Evolutionary conservation across 2,888 invertebrate genomes (phyloP).

Genomic region (Podotricha telesiphe): DNA sequence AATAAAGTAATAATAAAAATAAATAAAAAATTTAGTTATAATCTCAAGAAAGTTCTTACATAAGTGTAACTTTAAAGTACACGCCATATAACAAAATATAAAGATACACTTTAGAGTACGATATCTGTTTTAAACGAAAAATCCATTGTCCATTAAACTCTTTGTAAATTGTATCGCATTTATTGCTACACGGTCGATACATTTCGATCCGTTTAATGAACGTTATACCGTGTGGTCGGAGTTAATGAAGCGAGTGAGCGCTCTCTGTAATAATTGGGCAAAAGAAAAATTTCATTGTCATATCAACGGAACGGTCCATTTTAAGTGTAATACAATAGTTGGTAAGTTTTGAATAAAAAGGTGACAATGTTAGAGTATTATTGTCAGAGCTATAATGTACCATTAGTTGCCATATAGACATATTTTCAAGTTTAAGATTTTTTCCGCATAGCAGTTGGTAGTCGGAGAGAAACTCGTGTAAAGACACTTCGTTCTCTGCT

Average conservation of each 20-base stretch:
- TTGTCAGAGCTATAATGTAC: too few relatives aligned
- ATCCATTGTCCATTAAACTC: constrained; percentile 15
- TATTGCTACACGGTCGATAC: constrained; percentile 23
- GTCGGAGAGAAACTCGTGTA: too few relatives aligned
- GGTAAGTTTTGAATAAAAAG: background rate
- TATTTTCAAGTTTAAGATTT: too few relatives aligned
- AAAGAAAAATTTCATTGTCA: constrained; percentile 16
- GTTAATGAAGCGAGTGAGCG: constrained; percentile 39
- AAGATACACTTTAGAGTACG: too few relatives aligned
- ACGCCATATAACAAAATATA: too few relatives aligned
- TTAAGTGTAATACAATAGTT: background rate
- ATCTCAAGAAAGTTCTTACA: too few relatives aligned
- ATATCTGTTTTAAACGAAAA: constrained; percentile 2
- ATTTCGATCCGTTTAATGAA: constrained; percentile 45
- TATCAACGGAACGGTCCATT: background rate
- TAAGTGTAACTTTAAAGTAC: too few relatives aligned
- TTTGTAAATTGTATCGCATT: constrained; percentile 27
- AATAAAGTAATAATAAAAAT: too few relatives aligned
- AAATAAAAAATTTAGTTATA: too few relatives aligned
- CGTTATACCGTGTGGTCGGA: constrained; percentile 41
- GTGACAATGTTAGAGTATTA: background rate
- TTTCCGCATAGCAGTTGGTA: too few relatives aligned
- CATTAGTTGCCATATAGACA: too few relatives aligned
- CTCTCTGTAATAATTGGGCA: constrained; percentile 31
- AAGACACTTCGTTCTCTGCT: too few relatives aligned